Base-by-base conservation (phyloP, 2,888 invertebrate species). In the Pseudococcus longispinus region DNA sequence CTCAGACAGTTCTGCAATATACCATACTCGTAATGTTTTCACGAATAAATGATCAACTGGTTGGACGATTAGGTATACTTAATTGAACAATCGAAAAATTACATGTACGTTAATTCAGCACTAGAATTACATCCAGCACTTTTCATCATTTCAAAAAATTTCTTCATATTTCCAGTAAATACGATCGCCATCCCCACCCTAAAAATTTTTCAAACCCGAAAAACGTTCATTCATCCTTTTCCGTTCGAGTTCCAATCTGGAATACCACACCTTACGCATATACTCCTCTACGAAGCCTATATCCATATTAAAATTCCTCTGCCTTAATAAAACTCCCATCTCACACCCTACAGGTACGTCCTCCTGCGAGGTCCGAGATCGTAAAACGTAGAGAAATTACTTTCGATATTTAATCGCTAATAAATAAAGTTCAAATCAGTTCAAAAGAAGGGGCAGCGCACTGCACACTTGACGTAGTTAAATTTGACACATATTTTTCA, bases 401-500 rank as follows among this genome's bases (percentile, higher is more conserved):
- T 70, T 70, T 70, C 70, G 70, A 70, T 70, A 70, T 70, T 70
- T 70, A 70, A 70, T 70, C 70, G 18, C 9, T 29, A 32, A 29
- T 70, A 70, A 70, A 70, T 70, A 70, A 60, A 70, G 70, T 70
- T 70, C 29, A 29, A 70, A 70, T 70, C 29, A 70, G 70, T 32
- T 70, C 70, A 18, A 70, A 29, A 70, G 15, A 70, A 11, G 20
- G 60, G 60, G 20, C 23, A 60, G 23, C 2, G 23, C 60, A 60
- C 23, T 9, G 70, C 70, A 70, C 70, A 70, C 70, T 70, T 70
- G 70, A 26, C 70, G 70, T 29, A 60, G 60, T 60, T 60, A 60
- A 60, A 70, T 70, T 70, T 70, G 70, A 70, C 70, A 70, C 29
- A 70, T 70, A 70, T 70, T 70, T 65, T 65, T 70, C 70, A 70